Evolutionary conservation across 2,797 vertebrate species (phyloP), one percentile per base, ranked within the genome.

Genomic region (Florisuga fusca): DNA sequence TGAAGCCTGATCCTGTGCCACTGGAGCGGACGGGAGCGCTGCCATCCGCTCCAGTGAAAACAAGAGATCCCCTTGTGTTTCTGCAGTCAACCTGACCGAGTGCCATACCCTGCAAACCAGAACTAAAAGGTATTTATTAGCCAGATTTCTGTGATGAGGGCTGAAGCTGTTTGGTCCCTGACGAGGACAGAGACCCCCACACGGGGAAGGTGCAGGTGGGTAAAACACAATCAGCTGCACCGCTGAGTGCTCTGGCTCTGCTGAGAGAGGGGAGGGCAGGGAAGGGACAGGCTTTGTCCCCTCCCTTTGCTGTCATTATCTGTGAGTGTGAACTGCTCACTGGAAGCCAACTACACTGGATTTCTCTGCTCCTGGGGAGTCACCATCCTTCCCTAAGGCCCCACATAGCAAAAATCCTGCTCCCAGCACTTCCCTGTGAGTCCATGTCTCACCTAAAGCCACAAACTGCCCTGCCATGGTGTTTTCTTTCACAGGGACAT

Each of bases 351-450:
- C 46, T 33, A 51, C 0, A 4, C 78, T 71, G 87, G 50, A 62
- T 89, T 64, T 73, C 84, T 46, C 29, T 0, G 0, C n/a, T 87
- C 51, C 71, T 0, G 1, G 31, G 57, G 33, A 84, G 66, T 27
- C 16, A 41, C 46, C 5, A 2, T 55, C 91, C 75, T 58, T 50
- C 51, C 61, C 16, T 8, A 1, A 0, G 2, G 41, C 75, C 17
- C 63, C 38, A 10, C 16, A 17, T 25, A 21, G 62, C 66, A 55
- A 58, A 10, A 7, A 25, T 38, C 46, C 48, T 26, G 34, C 58
- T 66, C 18, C 38, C 4, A 1, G 53, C 1, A 3, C 34, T 54
- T 68, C 45, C 33, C 36, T 2, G 0, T 0, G 2, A 14, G 10
- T 17, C 34, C 4, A 0, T 2, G 12, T 38, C 78, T 53, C 71